Evolutionary conservation across 2,888 invertebrate genomes (phyloP).

Genomic region (Protophormia terraenovae): DNA sequence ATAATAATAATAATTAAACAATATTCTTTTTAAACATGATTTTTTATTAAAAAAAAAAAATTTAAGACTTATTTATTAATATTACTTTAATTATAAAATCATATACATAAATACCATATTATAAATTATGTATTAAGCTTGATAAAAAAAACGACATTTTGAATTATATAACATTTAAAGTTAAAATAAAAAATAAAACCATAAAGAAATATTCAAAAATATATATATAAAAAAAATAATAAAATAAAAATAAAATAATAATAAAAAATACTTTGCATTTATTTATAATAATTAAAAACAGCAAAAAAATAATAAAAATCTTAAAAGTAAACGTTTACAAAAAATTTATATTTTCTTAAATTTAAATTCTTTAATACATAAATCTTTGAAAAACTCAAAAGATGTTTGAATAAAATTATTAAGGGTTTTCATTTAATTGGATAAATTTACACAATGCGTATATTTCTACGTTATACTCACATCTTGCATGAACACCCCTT

Average conservation of each 20-base stretch:
- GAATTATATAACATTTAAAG: slow-evolving; percentile 11
- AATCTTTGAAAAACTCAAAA: too few species aligned
- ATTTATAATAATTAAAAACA: too few species aligned
- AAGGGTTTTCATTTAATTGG: too few species aligned
- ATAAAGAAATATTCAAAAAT: neutral
- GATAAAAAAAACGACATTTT: slow-evolving; percentile 26
- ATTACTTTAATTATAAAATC: slow-evolving; percentile 38
- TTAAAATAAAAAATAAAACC: slow-evolving; percentile 4
- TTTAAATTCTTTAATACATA: too few species aligned
- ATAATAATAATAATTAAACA: neutral
- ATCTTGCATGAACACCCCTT: too few species aligned
- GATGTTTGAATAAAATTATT: too few species aligned
- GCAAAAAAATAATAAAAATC: slow-evolving; percentile 11
- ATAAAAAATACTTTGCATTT: slow-evolving; percentile 48
- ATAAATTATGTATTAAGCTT: too few species aligned
- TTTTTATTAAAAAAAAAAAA: slow-evolving; percentile 37
- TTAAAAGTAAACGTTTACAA: slow-evolving; percentile 40
- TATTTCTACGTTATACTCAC: too few species aligned
- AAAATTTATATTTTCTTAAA: too few species aligned
- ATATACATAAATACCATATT: slow-evolving; percentile 32
- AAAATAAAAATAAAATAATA: slow-evolving; percentile 37
- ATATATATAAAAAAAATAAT: slow-evolving; percentile 13
- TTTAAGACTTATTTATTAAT: slow-evolving; percentile 65
- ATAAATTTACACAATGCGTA: too few species aligned
- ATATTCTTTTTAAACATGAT: slow-evolving; percentile 24